These are phyloP conservation scores for Aurelia coerulea DNA, from an alignment of 30 jellyfish, hydroid and myxozoan species.

Conservation along the genomic window DNA sequence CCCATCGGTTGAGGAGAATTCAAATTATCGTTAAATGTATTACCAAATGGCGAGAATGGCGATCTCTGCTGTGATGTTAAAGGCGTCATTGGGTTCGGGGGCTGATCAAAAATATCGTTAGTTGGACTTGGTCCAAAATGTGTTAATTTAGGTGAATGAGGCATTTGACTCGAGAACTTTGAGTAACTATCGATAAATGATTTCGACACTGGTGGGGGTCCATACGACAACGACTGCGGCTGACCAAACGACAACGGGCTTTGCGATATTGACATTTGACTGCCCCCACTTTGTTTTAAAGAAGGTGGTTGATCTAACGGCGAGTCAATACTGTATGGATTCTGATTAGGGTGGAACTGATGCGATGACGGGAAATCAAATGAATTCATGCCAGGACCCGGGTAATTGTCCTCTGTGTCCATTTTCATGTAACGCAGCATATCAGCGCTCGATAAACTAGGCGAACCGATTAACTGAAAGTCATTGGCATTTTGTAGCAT, in stretches of 20 bases:
- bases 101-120: conserved; percentile 82
- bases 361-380: conserved; percentile 61
- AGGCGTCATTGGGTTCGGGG: conserved; percentile 57
- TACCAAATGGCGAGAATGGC: conserved; percentile 74
- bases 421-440: conserved; percentile 54
- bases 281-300: conserved; percentile 55
- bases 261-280: conserved; percentile 45
- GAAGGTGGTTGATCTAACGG: conserved; percentile 60
- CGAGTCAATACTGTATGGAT: conserved; percentile 57
- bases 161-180: conserved; percentile 57
- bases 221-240: conserved; percentile 57
- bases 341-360: conserved; percentile 51
- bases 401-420: conserved; percentile 39
- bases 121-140: conserved; percentile 95
- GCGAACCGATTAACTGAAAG: conserved; percentile 58
- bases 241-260: conserved; percentile 63
- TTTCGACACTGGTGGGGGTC: conserved; percentile 57
- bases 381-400: conserved; percentile 44
- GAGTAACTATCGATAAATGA: conserved; percentile 51
- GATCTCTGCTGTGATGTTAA: conserved; percentile 61
- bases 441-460: conserved; percentile 57
- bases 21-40: conserved; percentile 33
- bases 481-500: conserved; percentile 48
- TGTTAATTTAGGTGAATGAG: conserved; percentile 88
- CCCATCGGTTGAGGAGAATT: conserved; percentile 47